Base-by-base conservation (phyloP, 1,140 invertebrate genomes). In the Maniola jurtina region DNA sequence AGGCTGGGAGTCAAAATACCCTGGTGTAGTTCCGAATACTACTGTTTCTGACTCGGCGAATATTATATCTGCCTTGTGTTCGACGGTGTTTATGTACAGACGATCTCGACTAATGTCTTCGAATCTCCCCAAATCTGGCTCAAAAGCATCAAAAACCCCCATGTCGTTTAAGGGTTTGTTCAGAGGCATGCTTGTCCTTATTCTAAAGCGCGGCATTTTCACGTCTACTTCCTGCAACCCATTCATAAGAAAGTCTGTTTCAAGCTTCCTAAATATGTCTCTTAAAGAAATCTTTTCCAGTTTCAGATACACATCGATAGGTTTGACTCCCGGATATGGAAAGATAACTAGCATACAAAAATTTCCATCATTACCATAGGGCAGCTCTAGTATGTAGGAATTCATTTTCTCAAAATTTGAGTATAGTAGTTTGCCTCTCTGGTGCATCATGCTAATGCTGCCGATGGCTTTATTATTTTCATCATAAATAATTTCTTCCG, bases 31-130 rank as follows among this genome's bases (percentile, higher is more conserved):
- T 0, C 95, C 95, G 8, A 93, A 92, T 6, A 95, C 95, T 16
- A 95, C 92, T 11, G 94, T 96, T 13, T 96, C 96, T 70, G 95
- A 90, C 85, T 97, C 96, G 69, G 95, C 94, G 0, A 97, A 94
- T 77, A 95, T 93, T 71, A 97, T 94, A 75, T 94, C 94, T 13
- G 95, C 94, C 72, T 95, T 95, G 77, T 97, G 96, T 15, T 96
- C 76, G 13, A 90, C 89, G 68, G 76, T 86, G 75, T 75, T 95
- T 79, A 92, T 88, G 81, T 71, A 95, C 50, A 93, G 73, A 48
- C 83, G 70, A 55, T 93, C 80, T 6, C 90, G 79, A 2, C 92
- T 83, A 35, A 96, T 93, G 14, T 92, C 92, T 14, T 92, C 88
- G 6, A 97, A 91, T 77, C 95, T 93, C 0, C 95, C 93, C 13